Conservation (phyloP, 1,140 invertebrate genomes). For the Homarus americanus region DNA sequence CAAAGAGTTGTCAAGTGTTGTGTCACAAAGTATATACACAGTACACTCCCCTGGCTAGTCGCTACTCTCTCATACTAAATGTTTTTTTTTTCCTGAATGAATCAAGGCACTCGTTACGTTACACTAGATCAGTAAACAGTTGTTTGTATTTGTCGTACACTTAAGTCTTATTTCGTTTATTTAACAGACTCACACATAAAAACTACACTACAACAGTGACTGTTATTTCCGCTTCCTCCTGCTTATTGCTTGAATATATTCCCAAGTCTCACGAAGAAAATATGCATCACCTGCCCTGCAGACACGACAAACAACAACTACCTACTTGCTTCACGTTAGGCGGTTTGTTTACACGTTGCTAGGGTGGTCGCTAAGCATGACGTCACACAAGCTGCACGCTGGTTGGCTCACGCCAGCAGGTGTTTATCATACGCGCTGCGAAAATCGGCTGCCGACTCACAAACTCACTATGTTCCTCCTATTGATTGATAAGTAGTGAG, state of each 20-base stretch:
- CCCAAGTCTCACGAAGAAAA: not conserved
- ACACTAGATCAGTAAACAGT: not conserved
- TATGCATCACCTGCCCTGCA: conserved; percentile 18
- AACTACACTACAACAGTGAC: not conserved
- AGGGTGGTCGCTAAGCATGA: conserved; percentile 59
- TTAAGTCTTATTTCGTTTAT: not conserved
- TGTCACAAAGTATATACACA: not conserved
- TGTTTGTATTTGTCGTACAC: not conserved
- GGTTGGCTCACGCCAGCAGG: conserved; percentile 20
- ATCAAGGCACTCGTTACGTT: not conserved
- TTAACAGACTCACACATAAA: not conserved
- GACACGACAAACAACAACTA: conserved; percentile 56
- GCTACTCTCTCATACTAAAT: not conserved
- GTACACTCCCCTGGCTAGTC: not conserved
- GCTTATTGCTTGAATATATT: not conserved
- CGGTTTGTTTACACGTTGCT: conserved; percentile 68
- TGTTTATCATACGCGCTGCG: conserved; percentile 37
- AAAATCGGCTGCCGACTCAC: conserved; percentile 1
- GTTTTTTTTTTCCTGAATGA: not conserved
- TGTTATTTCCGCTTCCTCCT: not conserved
- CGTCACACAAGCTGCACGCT: conserved; percentile 27
- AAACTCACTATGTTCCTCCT: not conserved
- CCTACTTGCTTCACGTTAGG: not conserved
- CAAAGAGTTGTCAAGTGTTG: not conserved
- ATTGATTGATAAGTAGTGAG: not conserved